Evolutionary conservation across 2,797 vertebrate species (phyloP).

Genomic region (Pseudocheirus occidentalis): DNA sequence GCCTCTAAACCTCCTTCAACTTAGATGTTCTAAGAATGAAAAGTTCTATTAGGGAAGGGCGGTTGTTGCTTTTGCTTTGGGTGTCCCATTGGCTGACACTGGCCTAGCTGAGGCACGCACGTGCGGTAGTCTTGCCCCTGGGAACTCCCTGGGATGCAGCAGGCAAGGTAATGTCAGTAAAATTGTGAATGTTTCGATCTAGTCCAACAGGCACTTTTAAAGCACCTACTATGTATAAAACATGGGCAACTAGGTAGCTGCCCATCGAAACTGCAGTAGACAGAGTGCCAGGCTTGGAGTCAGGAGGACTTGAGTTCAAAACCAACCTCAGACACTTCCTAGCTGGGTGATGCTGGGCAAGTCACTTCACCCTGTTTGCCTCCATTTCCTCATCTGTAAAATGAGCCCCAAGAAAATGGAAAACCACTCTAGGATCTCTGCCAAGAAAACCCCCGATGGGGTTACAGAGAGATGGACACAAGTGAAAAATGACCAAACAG

Average conservation of each 20-base stretch:
- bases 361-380: background rate
- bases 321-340: background rate
- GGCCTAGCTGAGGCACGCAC: background rate
- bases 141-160: background rate
- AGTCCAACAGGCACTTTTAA: background rate
- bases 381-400: background rate
- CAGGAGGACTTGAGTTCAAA: background rate
- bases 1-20: slow-evolving; percentile 37
- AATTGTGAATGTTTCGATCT: background rate
- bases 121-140: background rate
- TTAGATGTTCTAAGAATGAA: slow-evolving; percentile 39
- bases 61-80: background rate
- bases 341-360: background rate
- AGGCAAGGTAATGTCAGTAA: background rate
- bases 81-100: background rate
- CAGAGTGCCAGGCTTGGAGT: background rate
- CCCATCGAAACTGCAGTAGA: background rate
- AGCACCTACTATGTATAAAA: background rate
- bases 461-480: background rate
- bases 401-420: background rate
- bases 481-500: background rate
- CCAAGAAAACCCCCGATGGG: background rate
- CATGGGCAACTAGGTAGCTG: background rate
- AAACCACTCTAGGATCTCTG: background rate
- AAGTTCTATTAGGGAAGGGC: slow-evolving; percentile 39